A percentile compares a stretch with the other conserved stretches of the same genome.
These are phyloP conservation scores for Phylloscopus trochiloides DNA, from an alignment of 2,113 vertebrate species.

Conservation along the genomic window DNA sequence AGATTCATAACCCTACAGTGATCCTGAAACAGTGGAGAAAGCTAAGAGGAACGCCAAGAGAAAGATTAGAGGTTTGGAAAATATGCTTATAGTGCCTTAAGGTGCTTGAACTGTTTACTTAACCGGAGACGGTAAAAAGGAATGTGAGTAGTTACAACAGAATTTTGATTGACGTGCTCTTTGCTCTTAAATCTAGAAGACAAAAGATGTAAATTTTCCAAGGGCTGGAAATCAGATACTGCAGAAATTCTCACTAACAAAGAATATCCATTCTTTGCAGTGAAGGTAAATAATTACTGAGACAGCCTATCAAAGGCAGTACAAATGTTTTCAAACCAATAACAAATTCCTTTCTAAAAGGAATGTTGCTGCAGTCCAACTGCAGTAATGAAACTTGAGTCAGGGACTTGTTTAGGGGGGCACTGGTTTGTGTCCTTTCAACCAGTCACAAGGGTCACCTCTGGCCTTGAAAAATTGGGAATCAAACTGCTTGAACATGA, in stretches of 20 bases:
- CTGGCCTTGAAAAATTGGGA: not conserved
- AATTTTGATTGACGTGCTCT: not conserved
- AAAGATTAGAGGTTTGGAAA: constrained; percentile 3
- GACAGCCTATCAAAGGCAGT: not conserved
- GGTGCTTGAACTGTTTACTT: constrained; percentile 24
- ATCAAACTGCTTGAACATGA: not conserved
- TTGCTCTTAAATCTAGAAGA: not conserved
- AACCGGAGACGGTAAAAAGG: not conserved
- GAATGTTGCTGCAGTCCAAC: not conserved
- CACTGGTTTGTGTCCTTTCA: not conserved
- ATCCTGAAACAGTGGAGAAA: not conserved
- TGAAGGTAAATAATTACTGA: not conserved
- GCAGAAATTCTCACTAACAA: not conserved
- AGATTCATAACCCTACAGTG: not conserved
- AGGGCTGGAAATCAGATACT: not conserved
- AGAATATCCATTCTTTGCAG: not conserved
- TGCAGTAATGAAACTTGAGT: not conserved
- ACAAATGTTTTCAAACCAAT: not conserved
- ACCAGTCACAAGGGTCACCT: not conserved
- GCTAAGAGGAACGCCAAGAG: not conserved
- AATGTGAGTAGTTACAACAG: not conserved
- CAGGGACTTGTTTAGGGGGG: not conserved
- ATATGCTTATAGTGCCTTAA: not conserved
- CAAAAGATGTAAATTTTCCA: not conserved
- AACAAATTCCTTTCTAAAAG: not conserved